Percentiles rank a stretch among this genome's conserved stretches.
These are phyloP conservation scores for Crax fasciolata DNA, from an alignment of 2,797 vertebrate species.

Conservation along the genomic window DNA sequence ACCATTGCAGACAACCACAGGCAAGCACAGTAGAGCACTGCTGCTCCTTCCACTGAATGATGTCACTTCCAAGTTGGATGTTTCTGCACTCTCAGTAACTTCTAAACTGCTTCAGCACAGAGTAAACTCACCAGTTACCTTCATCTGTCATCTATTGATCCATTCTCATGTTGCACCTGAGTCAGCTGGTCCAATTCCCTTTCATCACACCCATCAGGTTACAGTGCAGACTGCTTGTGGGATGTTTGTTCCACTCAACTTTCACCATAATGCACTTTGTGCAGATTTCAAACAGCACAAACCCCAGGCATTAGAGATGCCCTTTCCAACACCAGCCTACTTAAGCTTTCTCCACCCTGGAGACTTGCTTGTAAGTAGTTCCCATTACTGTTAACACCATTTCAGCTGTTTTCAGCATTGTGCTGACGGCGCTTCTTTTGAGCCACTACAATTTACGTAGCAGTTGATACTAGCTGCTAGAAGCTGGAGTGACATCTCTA, in stretches of 20 bases:
- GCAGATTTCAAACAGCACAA: background rate
- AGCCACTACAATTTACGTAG: background rate
- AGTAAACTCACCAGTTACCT: background rate
- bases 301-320: background rate
- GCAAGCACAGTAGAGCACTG: background rate
- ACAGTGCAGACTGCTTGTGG: background rate
- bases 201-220: background rate
- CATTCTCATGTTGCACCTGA: background rate
- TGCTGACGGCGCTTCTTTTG: background rate
- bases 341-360: background rate
- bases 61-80: background rate
- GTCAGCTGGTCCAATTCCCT: background rate
- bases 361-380: background rate
- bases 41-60: background rate
- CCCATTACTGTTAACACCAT: background rate
- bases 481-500: constrained; percentile 27
- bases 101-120: background rate
- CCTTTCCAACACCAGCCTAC: background rate
- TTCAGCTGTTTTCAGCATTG: background rate
- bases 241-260: background rate
- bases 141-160: background rate
- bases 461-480: background rate
- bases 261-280: background rate
- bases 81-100: background rate
- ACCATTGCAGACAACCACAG: background rate